Base-by-base conservation (phyloP, 2,797 vertebrate species). In the Chrysocyon brachyurus region DNA sequence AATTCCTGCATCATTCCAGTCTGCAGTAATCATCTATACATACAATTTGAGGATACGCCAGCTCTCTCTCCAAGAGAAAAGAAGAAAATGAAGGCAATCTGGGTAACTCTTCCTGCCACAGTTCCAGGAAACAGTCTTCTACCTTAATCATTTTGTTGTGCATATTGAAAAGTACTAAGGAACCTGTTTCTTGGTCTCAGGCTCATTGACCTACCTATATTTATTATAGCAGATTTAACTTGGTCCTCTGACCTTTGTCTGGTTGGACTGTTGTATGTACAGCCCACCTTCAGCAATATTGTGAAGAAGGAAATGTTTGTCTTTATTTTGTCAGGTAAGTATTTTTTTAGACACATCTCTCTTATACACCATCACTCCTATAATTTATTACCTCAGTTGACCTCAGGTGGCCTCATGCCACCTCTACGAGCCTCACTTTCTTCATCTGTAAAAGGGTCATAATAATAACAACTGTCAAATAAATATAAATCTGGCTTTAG, bases 1-100 rank as follows among this genome's bases (percentile, higher is more conserved):
- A 97, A 97, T 98, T 94, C 96, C 46, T 86, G 28, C 10, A 33
- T 90, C 87, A 64, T 97, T 94, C 93, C 96, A 92, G 94, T 98
- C 92, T 98, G 97, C 95, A 96, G 16, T 87, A 81, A 84, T 94
- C 77, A 79, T 87, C 66, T 88, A 9, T 63, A 79, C 9, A 91
- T 17, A 15, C 84, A 85, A 95, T 72, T 33, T 66, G 72, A 83
- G 87, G 56, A 16, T 52, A 46, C 17, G 3, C 36, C 28, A 81
- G 36, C 15, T 63, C 12, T 79, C 22, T 95, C 19, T 90, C 77
- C 12, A 49, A 89, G 36, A 33, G 1, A 70, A 46, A 89, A 83
- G 31, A 97, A 36, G 68, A 83, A 94, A 94, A 84, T n/a, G 7
- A 72, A 91, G 66, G 85, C n/a, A 66, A 46, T 64, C 5, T 97